Percentiles rank a stretch among this genome's conserved stretches.
These are phyloP conservation scores for Antennarius striatus DNA, from an alignment of 2,113 vertebrate genomes.

Conservation along the genomic window DNA sequence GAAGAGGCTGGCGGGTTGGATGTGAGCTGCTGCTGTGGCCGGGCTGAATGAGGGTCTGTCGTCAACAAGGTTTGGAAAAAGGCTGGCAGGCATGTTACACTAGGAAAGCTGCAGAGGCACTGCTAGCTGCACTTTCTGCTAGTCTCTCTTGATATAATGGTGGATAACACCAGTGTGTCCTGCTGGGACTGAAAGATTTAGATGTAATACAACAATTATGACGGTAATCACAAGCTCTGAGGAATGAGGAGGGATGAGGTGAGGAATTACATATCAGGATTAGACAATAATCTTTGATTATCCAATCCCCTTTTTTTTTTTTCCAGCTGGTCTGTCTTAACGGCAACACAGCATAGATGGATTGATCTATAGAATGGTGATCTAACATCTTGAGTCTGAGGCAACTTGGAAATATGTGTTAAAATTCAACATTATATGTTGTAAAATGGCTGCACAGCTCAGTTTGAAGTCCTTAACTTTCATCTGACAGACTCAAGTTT, in stretches of 20 bases:
- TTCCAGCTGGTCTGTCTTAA: constrained; percentile 18
- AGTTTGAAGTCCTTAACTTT: constrained; percentile 14
- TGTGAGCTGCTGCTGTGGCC: constrained; percentile 47
- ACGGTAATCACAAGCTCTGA: constrained; percentile 30
- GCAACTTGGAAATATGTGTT: background rate
- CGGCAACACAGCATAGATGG: constrained; percentile 11
- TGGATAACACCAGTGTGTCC: constrained; percentile 35
- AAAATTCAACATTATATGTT: constrained; percentile 1
- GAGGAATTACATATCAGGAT: constrained; percentile 43
- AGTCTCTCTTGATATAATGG: constrained; percentile 45
- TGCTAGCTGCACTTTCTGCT: constrained; percentile 41
- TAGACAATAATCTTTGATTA: constrained; percentile 31
- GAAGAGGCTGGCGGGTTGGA: constrained; percentile 45
- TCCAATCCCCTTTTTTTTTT: constrained; percentile 21
- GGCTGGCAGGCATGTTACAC: constrained; percentile 63
- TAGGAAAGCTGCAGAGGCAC: constrained; percentile 30
- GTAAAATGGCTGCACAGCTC: constrained; percentile 11
- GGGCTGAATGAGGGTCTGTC: constrained; percentile 44
- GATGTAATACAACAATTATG: constrained; percentile 26
- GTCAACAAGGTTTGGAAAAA: constrained; percentile 68
- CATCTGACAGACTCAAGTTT: background rate
- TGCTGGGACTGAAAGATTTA: constrained; percentile 40
- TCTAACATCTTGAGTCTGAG: too few species aligned
- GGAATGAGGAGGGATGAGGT: background rate
- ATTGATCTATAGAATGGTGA: too few species aligned